Conservation (phyloP, 2,888 invertebrate species). For the Abrostola tripartita region DNA sequence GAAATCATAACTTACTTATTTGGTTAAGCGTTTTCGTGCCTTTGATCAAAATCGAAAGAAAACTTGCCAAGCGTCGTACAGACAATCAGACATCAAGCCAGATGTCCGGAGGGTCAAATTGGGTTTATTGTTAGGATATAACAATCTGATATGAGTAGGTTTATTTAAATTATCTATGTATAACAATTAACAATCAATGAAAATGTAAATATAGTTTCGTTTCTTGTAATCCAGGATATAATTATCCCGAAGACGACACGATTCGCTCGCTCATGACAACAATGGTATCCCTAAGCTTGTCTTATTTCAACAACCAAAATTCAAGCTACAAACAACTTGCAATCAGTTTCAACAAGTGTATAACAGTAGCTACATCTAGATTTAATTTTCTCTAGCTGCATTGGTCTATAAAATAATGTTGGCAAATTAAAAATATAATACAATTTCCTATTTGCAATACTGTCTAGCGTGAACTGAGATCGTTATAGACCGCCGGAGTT, state of each 20-base stretch:
- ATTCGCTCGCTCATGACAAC: background rate
- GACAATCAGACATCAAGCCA: no score
- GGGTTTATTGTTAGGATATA: background rate
- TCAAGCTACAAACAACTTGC: constrained; percentile 1
- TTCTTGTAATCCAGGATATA: background rate
- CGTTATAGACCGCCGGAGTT: constrained; percentile 4
- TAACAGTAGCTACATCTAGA: constrained; percentile 13
- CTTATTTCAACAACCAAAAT: constrained; percentile 5
- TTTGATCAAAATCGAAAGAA: no score
- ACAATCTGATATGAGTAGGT: no score
- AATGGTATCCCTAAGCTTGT: background rate
- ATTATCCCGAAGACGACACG: background rate
- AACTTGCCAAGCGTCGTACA: no score
- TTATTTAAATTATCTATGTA: background rate
- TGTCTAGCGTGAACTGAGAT: constrained; percentile 15
- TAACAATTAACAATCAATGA: background rate
- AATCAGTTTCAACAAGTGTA: constrained; percentile 16
- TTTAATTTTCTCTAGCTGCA: constrained; percentile 28
- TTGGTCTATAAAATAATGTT: constrained; percentile 20
- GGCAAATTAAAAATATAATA: constrained; percentile 14
- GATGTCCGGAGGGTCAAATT: no score
- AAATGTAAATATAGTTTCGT: background rate
- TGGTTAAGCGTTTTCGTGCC: no score
- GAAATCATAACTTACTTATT: no score
- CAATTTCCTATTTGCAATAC: constrained; percentile 13